Base-by-base conservation (phyloP, 2,888 invertebrate species). In the Trimorus sp. region DNA sequence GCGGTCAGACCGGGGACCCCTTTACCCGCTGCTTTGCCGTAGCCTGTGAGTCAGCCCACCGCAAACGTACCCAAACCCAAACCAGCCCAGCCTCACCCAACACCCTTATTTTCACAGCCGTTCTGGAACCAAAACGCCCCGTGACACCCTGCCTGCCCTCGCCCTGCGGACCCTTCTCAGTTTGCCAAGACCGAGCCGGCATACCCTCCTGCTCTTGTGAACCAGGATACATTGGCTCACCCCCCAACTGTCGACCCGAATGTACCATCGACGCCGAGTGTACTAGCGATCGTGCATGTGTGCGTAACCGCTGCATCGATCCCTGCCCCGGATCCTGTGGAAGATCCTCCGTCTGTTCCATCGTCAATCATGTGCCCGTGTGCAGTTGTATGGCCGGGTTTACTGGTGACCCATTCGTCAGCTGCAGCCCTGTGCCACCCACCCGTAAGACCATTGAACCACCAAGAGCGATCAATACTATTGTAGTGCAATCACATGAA, bases 251-350 rank as follows among this genome's bases (percentile, higher is more conserved):
- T 89, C 93, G 94, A 82, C 96, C 97, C 0, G 96, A 97, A 92
- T 96, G 96, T 89, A 92, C 94, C 6, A 93, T 95, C 48, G 96
- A 95, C 85, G 93, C 95, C 9, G 96, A 97, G 88, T 97, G 97
- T 89, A 92, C 94, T 62, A 95, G 94, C 81, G 94, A 94, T 85
- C 93, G 94, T 88, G 95, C 97, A 7, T 97, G 97, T 88, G 94
- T 96, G 59, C 94, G 94, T 85, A 94, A 95, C 91, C 96, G 95
- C 91, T 97, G 97, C 91, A 93, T 93, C 84, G 95, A 97, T 90
- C 97, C 97, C 14, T 97, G 97, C 88, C 93, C 94, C 7, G 96
- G 96, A 56, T 94, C 96, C 36, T 97, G 97, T 91, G 97, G 97
- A 0, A 9, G 38, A 1, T 56, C 63, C 62, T 63, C 73, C 7